Conservation (phyloP, 1,140 invertebrate species). For the Wasmannia auropunctata region DNA sequence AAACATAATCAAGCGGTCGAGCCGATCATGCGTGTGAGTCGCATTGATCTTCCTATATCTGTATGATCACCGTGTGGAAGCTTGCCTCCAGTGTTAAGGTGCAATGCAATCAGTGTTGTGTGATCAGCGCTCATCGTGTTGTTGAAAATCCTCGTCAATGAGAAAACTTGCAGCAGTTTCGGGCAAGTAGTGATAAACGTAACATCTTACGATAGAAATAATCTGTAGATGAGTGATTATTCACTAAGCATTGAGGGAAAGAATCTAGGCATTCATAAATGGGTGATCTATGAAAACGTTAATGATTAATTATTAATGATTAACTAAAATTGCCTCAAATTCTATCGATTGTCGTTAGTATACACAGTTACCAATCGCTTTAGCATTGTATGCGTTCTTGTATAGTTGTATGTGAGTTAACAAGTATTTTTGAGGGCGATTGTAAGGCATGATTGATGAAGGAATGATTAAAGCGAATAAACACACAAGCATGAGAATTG, state of each 20-base stretch:
- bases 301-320: constrained; percentile 5
- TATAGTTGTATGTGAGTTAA: constrained; percentile 12
- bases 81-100: constrained; percentile 30
- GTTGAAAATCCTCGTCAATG: constrained; percentile 29
- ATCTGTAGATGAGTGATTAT: background rate
- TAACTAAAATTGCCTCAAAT: constrained; percentile 2
- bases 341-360: background rate
- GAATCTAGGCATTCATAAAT: background rate
- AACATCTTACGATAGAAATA: background rate
- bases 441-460: constrained; percentile 38
- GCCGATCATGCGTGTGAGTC: constrained; percentile 35
- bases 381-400: too few species aligned
- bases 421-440: constrained; percentile 12
- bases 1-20: constrained; percentile 37
- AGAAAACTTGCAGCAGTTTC: constrained; percentile 41
- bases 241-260: background rate
- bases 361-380: background rate
- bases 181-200: constrained; percentile 9
- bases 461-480: constrained; percentile 51
- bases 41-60: constrained; percentile 43
- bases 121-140: constrained; percentile 30
- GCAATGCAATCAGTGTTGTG: constrained; percentile 47
- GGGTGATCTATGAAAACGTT: background rate
- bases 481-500: constrained; percentile 46
- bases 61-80: constrained; percentile 38